Conservation (phyloP, 2,888 invertebrate species). For the Erebia epiphron region DNA sequence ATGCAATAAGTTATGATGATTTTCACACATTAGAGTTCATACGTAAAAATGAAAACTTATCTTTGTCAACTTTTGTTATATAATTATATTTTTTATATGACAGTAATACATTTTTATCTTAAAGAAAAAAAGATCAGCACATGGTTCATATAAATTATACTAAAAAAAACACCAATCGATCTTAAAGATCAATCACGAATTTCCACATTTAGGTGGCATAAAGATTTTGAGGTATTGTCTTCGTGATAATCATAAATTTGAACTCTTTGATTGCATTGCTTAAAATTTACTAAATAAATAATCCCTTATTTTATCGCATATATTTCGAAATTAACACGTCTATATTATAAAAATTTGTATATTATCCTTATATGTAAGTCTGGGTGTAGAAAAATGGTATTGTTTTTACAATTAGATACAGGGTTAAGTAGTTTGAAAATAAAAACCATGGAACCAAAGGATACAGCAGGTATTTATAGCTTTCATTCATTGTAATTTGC, state of each 20-base stretch:
- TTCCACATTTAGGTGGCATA: neutral
- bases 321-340: conserved; percentile 27
- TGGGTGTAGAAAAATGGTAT: neutral
- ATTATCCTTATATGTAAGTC: conserved; percentile 17
- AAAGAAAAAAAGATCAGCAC: neutral
- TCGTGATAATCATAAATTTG: conserved; percentile 45
- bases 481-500: conserved; percentile 27
- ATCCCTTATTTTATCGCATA: conserved; percentile 43
- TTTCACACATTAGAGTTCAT: conserved; percentile 12
- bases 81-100: conserved; percentile 12
- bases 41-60: conserved; percentile 17
- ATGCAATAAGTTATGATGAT: conserved; percentile 24
- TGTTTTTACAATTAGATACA: conserved; percentile 5
- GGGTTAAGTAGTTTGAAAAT: neutral
- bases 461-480: conserved; percentile 19
- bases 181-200: neutral
- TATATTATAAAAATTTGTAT: conserved; percentile 21
- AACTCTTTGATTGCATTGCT: conserved; percentile 33
- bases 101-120: conserved; percentile 23
- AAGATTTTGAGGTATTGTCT: conserved; percentile 37
- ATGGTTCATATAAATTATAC: conserved; percentile 14
- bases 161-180: conserved; percentile 4
- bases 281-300: conserved; percentile 58
- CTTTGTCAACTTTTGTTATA: neutral
- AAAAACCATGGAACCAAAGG: conserved; percentile 28